Conservation (phyloP, 2,888 invertebrate species). For the Ditylenchus weischeri region DNA sequence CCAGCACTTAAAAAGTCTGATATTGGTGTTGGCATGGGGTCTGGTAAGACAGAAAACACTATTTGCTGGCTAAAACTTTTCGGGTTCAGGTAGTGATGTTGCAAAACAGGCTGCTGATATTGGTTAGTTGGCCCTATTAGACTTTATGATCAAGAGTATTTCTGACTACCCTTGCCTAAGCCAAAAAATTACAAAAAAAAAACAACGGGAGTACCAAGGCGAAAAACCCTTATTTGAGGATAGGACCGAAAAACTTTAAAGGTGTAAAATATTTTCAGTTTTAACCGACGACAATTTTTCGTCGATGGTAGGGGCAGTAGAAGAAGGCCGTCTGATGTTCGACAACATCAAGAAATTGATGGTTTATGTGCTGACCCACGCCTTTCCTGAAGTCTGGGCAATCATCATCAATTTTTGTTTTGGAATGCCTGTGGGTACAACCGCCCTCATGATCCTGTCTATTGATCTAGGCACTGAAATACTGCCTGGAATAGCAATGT, state of each 20-base stretch:
- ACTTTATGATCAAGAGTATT: too few relatives aligned
- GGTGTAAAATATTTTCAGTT: conserved; percentile 17
- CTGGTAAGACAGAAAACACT: conserved; percentile 7
- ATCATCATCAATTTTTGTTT: conserved; percentile 38
- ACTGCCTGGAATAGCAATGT: conserved; percentile 35
- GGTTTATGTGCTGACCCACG: conserved; percentile 35
- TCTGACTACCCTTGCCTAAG: too few relatives aligned
- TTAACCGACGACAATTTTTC: conserved; percentile 39
- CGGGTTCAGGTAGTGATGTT: conserved; percentile 38
- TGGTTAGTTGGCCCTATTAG: too few relatives aligned
- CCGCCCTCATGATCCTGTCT: conserved; percentile 38
- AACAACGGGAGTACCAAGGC: too few relatives aligned
- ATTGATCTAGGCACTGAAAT: conserved; percentile 39
- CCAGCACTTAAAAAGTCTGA: conserved; percentile 31
- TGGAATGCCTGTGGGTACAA: conserved; percentile 38
- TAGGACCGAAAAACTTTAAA: too few relatives aligned
- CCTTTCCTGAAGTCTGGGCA: conserved; percentile 31
- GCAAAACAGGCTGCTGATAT: conserved; percentile 51
- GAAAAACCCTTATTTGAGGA: too few relatives aligned
- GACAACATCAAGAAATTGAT: conserved; percentile 40
- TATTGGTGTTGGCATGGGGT: conserved; percentile 31
- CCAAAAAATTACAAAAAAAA: too few relatives aligned
- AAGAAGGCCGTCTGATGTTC: conserved; percentile 39
- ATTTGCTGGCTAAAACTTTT: neutral
- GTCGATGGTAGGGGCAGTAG: conserved; percentile 39